Evolutionary conservation across 2,113 vertebrate species (phyloP).

Genomic region (Zosterops lateralis): DNA sequence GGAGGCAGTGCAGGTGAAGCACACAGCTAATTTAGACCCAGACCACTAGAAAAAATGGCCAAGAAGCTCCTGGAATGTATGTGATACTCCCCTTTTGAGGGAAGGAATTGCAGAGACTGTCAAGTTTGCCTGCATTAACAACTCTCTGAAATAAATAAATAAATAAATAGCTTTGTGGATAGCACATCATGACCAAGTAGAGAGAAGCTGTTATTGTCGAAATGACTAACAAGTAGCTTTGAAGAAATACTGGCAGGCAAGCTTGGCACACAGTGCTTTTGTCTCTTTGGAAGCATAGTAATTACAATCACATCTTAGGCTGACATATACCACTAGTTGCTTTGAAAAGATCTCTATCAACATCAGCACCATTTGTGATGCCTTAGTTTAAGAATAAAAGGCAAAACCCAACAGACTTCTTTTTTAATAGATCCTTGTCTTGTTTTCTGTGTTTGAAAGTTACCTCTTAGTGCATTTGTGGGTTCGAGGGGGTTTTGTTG

Average conservation of each 20-base stretch:
- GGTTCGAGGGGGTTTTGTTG: background rate
- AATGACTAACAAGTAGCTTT: slow-evolving; percentile 39
- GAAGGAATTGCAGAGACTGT: background rate
- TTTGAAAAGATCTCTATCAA: background rate
- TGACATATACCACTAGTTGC: slow-evolving; percentile 36
- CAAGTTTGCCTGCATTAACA: background rate
- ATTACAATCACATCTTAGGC: background rate
- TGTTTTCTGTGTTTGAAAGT: background rate
- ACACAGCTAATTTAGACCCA: background rate
- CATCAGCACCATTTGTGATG: background rate
- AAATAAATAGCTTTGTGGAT: background rate
- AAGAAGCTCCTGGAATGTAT: background rate
- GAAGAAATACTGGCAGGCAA: slow-evolving; percentile 5
- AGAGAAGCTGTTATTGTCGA: background rate
- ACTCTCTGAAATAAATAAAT: slow-evolving; percentile 15
- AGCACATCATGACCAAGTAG: background rate
- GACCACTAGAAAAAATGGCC: background rate
- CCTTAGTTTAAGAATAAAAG: background rate
- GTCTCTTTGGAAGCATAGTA: background rate
- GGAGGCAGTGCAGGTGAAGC: background rate
- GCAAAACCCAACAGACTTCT: background rate
- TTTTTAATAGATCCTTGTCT: background rate
- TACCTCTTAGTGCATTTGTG: background rate
- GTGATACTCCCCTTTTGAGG: background rate
- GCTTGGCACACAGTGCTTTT: background rate